Percentiles rank a stretch among this genome's conserved stretches.
Conservation (phyloP, 1,140 invertebrate genomes). For the Goniozus legneri region DNA sequence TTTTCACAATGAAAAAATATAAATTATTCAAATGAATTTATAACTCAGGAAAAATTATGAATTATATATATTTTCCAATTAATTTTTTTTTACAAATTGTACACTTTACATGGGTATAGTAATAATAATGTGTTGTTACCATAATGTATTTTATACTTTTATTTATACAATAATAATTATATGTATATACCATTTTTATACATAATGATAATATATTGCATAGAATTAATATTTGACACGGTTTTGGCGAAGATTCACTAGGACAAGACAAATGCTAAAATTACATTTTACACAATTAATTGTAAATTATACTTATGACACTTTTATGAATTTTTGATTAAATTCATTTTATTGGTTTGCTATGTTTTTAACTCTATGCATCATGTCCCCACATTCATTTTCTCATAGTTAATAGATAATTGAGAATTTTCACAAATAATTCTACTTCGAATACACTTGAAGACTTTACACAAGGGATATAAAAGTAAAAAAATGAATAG, state of each 20-base stretch:
- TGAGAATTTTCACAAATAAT: constrained; percentile 10
- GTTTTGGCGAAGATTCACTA: constrained; percentile 41
- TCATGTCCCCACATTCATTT: constrained; percentile 5
- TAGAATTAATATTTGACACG: constrained; percentile 46
- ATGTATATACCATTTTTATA: constrained; percentile 15
- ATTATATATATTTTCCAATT: not conserved
- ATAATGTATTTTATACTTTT: constrained; percentile 35
- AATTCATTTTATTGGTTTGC: constrained; percentile 35
- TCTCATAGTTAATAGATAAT: constrained; percentile 18
- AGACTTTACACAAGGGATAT: too few species aligned
- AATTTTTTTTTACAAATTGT: not conserved
- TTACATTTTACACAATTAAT: constrained; percentile 32
- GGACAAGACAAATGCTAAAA: constrained; percentile 15
- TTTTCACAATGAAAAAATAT: not conserved
- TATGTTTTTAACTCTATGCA: constrained; percentile 28
- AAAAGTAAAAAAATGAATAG: too few species aligned
- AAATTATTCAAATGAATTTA: not conserved
- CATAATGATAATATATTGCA: constrained; percentile 26
- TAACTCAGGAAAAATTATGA: not conserved
- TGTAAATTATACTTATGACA: constrained; percentile 28
- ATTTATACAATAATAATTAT: constrained; percentile 45
- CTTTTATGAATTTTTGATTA: constrained; percentile 28
- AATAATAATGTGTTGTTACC: constrained; percentile 17
- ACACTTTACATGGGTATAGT: constrained; percentile 14
- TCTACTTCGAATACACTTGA: too few species aligned